Base-by-base conservation (phyloP, 2,797 vertebrate genomes). In the Enteromius mattozi region DNA sequence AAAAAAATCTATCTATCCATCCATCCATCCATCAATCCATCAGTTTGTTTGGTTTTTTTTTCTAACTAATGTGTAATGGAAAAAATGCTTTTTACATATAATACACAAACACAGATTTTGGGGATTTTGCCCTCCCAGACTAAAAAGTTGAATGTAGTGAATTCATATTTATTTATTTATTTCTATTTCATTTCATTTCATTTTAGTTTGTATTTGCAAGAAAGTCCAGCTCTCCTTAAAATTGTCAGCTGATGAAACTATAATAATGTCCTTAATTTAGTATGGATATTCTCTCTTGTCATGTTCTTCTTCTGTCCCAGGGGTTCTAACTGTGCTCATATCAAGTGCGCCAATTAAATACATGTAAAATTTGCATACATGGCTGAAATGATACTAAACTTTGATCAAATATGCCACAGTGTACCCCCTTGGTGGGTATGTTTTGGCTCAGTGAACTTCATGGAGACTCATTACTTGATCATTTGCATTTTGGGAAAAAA, bases 401-500 rank as follows among this genome's bases (percentile, higher is more conserved):
- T 84, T 84, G 75, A 78, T 78, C 51, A 84, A 69, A 78, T 69
- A 84, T 70, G 75, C 66, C 82, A 84, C 75, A 78, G 65, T 42
- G 35, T 47, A 16, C n/a, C 59, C 81, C 45, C 9, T 54, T 17
- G 6, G 72, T 83, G 72, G 78, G 63, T 69, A 85, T 86, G 81
- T 84, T 87, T 82, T 85, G 40, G 82, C 84, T 87, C 81, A 86
- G 61, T 86, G 80, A 87, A 81, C 87, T 87, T 86, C 77, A 85
- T 89, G 82, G 85, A 83, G 80, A 85, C 85, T 87, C 85, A 83
- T 89, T 89, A 88, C 71, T 78, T 54, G n/a, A 81, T 86, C 42
- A 89, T 87, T 89, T 89, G 82, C 85, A 86, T 85, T 77, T 61
- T 40, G 10, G n/a, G 16, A 0, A 16, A 42, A 47, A n/a, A 42